Evolutionary conservation across 2,113 vertebrate species (phyloP).

Genomic region (Chloroceryle aenea): DNA sequence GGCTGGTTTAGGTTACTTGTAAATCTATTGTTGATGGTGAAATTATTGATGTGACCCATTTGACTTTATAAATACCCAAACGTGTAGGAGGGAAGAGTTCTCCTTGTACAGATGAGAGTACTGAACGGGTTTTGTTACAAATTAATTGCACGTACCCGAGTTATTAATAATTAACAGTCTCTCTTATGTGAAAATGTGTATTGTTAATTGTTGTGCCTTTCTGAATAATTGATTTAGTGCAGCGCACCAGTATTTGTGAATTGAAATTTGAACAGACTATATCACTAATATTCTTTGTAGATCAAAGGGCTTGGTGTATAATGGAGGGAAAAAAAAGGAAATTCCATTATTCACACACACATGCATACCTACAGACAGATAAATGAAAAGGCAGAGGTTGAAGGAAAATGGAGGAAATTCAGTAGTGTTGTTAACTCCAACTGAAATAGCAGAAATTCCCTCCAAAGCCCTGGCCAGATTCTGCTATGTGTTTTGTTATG

Average conservation of each 20-base stretch:
- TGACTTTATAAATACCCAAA: constrained; percentile 44
- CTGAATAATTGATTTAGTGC: constrained; percentile 53
- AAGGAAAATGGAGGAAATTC: not conserved
- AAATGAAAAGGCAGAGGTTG: not conserved
- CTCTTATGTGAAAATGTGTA: constrained; percentile 55
- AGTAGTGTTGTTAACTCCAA: not conserved
- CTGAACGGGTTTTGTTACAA: constrained; percentile 56
- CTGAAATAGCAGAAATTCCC: not conserved
- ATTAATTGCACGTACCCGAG: constrained; percentile 31
- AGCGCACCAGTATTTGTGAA: constrained; percentile 6
- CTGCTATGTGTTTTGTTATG: not conserved
- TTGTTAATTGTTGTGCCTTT: constrained; percentile 73
- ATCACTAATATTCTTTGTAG: constrained; percentile 9
- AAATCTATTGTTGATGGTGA: constrained; percentile 63
- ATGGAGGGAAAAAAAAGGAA: not conserved
- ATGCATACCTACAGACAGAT: not conserved
- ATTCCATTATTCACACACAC: not conserved
- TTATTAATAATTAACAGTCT: constrained; percentile 74
- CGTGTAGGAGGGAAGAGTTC: constrained; percentile 59
- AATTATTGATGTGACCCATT: constrained; percentile 55
- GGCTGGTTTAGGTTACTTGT: not conserved
- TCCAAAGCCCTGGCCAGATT: not conserved
- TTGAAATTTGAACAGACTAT: not conserved
- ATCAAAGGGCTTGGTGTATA: constrained; percentile 21
- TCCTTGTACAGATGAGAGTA: constrained; percentile 33